Conservation (phyloP, 2,113 vertebrate genomes). For the Coryphaenoides rupestris region DNA sequence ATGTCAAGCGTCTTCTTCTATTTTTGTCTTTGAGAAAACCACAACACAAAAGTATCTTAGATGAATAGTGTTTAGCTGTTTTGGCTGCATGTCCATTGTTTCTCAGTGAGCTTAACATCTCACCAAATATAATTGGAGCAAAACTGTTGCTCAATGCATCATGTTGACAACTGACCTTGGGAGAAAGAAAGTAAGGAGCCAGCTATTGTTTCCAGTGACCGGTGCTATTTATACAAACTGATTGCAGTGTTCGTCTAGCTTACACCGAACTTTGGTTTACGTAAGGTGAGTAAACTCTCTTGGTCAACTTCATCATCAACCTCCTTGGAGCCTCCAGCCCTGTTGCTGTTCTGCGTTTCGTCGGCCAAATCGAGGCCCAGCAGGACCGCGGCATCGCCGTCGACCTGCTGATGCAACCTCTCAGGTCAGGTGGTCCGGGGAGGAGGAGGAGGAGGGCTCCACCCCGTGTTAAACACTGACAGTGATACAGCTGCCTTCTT, state of each 20-base stretch:
- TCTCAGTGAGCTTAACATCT: slow-evolving; percentile 8
- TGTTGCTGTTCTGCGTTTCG: not conserved
- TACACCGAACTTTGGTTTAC: not conserved
- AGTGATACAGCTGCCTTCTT: slow-evolving; percentile 15
- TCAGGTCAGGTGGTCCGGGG: not conserved
- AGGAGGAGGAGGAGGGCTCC: too few relatives aligned
- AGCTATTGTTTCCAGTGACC: slow-evolving; percentile 28
- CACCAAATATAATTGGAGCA: not conserved
- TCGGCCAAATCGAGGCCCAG: too few relatives aligned
- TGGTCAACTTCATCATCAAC: too few relatives aligned
- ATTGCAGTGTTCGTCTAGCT: slow-evolving; percentile 15
- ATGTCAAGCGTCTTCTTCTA: too few relatives aligned
- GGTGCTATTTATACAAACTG: slow-evolving; percentile 52
- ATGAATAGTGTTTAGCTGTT: slow-evolving; percentile 20
- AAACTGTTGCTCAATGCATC: not conserved
- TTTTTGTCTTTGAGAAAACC: too few relatives aligned
- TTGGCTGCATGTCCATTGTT: slow-evolving; percentile 11
- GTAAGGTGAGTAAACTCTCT: too few relatives aligned
- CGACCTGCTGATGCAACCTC: slow-evolving; percentile 11
- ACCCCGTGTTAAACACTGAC: slow-evolving; percentile 5
- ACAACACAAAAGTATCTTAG: too few relatives aligned
- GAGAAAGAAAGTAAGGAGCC: not conserved
- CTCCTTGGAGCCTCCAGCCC: not conserved
- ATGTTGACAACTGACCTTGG: not conserved
- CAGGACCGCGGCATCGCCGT: not conserved